A percentile compares a stretch with the other conserved stretches of the same genome.
Conservation (phyloP, 1,140 invertebrate genomes). For the Drosophila fuyamai region DNA sequence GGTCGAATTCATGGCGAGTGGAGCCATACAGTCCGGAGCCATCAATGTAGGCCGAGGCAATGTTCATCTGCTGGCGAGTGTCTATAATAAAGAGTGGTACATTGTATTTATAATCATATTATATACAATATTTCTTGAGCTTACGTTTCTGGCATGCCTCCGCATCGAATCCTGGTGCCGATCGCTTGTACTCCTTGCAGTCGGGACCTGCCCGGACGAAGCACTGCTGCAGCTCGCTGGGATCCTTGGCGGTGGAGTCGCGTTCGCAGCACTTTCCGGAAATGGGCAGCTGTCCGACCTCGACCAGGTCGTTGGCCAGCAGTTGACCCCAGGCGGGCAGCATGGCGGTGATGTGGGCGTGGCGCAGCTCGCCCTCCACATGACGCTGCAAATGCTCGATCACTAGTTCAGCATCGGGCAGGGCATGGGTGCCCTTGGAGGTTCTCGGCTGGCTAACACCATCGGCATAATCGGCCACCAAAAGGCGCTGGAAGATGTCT, state of each 20-base stretch:
- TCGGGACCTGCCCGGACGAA: slow-evolving; percentile 82
- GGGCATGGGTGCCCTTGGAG: slow-evolving; percentile 85
- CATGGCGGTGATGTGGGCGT: slow-evolving; percentile 91
- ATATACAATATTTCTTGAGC: neutral
- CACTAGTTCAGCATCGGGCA: slow-evolving; percentile 86
- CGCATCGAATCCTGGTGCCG: slow-evolving; percentile 88
- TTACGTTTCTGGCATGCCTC: slow-evolving; percentile 89
- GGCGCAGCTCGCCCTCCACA: slow-evolving; percentile 84
- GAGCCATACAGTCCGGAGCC: slow-evolving; percentile 94
- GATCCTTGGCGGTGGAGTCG: slow-evolving; percentile 61
- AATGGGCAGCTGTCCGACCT: slow-evolving; percentile 85
- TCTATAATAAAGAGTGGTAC: slow-evolving; percentile 70
- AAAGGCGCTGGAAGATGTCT: slow-evolving; percentile 91
- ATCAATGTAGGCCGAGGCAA: slow-evolving; percentile 94
- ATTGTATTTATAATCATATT: neutral
- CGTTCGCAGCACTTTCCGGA: slow-evolving; percentile 87
- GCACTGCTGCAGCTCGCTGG: slow-evolving; percentile 78
- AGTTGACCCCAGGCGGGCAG: slow-evolving; percentile 93
- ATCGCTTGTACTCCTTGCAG: slow-evolving; percentile 91
- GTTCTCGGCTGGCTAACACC: slow-evolving; percentile 89
- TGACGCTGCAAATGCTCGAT: slow-evolving; percentile 73
- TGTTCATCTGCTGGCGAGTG: slow-evolving; percentile 93
- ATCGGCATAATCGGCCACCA: slow-evolving; percentile 93
- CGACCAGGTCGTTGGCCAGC: slow-evolving; percentile 90
- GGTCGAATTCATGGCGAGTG: slow-evolving; percentile 88